Conservation (phyloP, 2,888 invertebrate genomes). For the Labia minor region DNA sequence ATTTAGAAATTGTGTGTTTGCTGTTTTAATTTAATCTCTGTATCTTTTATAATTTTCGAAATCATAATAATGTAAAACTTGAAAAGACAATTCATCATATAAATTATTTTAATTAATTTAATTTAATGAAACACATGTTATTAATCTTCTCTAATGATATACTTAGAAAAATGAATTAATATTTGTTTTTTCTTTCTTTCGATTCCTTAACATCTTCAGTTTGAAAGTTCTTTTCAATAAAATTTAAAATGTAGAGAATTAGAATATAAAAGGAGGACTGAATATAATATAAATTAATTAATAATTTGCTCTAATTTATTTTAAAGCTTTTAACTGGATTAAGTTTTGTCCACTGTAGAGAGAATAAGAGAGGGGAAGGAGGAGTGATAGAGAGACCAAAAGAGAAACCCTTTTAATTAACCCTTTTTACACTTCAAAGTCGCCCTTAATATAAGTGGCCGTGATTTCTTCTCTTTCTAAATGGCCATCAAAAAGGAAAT, state of each 20-base stretch:
- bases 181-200: too few species aligned
- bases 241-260: neutral
- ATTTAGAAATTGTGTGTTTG: too few species aligned
- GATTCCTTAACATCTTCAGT: too few species aligned
- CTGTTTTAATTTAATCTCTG: too few species aligned
- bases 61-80: too few species aligned
- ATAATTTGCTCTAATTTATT: slow-evolving; percentile 6
- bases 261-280: neutral
- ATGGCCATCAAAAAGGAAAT: neutral
- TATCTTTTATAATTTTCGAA: too few species aligned
- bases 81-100: too few species aligned
- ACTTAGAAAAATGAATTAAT: too few species aligned
- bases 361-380: too few species aligned
- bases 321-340: slow-evolving; percentile 7
- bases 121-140: too few species aligned
- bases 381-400: neutral
- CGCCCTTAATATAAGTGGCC: slow-evolving; percentile 1
- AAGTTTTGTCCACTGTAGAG: slow-evolving; percentile 7
- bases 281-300: slow-evolving; percentile 4
- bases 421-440: slow-evolving; percentile 13
- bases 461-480: slow-evolving; percentile 6
- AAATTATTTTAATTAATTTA: too few species aligned
- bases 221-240: neutral
- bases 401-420: neutral
- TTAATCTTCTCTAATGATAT: too few species aligned